phyloP scores from a whole-genome alignment of 1,140 invertebrate species.

The Polypedilum vanderplanki region DNA sequence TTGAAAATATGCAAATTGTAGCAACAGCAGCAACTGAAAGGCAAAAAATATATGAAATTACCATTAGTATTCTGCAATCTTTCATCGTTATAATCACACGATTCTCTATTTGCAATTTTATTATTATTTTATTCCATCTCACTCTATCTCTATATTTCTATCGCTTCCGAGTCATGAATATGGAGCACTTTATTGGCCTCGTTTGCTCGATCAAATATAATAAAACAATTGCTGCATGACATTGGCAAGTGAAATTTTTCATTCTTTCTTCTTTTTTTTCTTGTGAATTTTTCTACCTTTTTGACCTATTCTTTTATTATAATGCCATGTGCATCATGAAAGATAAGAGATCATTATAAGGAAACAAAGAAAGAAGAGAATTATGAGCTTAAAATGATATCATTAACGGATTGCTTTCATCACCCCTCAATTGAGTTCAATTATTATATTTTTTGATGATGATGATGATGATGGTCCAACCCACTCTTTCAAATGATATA shows the following conservation, averaged over 20 bases:
- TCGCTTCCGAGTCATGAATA: conserved; percentile 11
- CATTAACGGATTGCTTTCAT: neutral
- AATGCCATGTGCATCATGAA: too few species aligned
- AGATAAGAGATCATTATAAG: too few species aligned
- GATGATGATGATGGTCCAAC: too few species aligned
- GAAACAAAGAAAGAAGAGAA: neutral
- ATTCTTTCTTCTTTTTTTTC: neutral
- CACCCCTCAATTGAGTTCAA: neutral
- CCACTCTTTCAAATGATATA: too few species aligned
- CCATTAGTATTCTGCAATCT: neutral
- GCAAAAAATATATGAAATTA: neutral
- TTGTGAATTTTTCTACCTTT: neutral
- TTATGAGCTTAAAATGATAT: neutral
- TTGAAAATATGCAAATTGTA: too few species aligned
- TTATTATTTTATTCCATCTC: conserved; percentile 16
- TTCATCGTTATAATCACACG: neutral
- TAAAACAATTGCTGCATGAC: conserved; percentile 6
- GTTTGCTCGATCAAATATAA: conserved; percentile 7
- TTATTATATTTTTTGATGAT: neutral
- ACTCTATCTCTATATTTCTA: neutral
- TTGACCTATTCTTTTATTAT: too few species aligned
- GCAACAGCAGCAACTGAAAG: too few species aligned
- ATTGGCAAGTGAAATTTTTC: conserved; percentile 11
- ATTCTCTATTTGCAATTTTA: conserved; percentile 19
- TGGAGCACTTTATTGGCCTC: conserved; percentile 16